Conservation (phyloP, 2,797 vertebrate genomes). For the Chiloscyllium punctatum region DNA sequence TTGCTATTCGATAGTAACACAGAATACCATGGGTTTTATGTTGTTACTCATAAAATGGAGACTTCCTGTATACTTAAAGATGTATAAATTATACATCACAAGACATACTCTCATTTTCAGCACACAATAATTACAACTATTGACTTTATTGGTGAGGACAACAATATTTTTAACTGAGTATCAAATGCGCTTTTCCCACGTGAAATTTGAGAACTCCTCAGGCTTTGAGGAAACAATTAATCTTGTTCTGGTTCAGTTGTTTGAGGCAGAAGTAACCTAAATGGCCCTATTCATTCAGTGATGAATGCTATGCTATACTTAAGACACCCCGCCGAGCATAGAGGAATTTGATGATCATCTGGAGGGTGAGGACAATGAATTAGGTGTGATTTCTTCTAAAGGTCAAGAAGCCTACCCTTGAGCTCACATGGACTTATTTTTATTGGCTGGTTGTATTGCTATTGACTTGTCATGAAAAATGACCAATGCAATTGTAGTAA, state of each 20-base stretch:
- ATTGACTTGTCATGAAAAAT: neutral
- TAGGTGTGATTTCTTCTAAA: conserved; percentile 14
- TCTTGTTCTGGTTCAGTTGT: conserved; percentile 7
- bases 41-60: neutral
- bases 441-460: neutral
- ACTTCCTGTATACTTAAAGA: neutral
- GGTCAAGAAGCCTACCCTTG: neutral
- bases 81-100: neutral
- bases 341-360: conserved; percentile 22
- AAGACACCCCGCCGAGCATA: conserved; percentile 17
- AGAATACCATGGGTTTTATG: neutral
- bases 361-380: neutral
- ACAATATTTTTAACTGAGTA: neutral
- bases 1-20: neutral
- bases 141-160: conserved; percentile 16
- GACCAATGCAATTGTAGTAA: neutral
- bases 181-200: conserved; percentile 29
- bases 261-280: conserved; percentile 7
- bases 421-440: neutral
- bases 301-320: conserved; percentile 30
- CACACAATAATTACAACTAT: neutral
- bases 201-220: conserved; percentile 11
- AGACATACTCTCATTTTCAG: neutral
- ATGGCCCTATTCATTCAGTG: conserved; percentile 27
- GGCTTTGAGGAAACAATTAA: conserved; percentile 26